Evolutionary conservation across 1,140 invertebrate species (phyloP), one percentile per base, ranked within the genome.

Genomic region (Atta colombica): DNA sequence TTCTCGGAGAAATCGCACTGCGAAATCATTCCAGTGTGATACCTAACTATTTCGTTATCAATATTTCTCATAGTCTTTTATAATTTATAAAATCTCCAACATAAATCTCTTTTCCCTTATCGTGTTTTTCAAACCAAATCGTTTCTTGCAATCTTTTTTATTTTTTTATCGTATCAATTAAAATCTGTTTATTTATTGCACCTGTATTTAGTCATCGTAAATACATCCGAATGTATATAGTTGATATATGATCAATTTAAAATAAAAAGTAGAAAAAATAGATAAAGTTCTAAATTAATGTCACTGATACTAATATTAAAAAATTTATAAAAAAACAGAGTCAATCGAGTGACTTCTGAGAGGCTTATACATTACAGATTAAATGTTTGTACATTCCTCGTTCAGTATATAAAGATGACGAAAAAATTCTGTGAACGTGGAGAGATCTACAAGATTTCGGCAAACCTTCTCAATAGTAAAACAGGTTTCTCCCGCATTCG

Each of bases 401-500:
- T 58, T 16, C 7, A n/a, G 8, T 51, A 16, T 31, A n/a, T 8
- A 12, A 31, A 5, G 21, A 39, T 28, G 25, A 12, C 77, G 28
- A 45, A 21, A 53, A 31, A 80, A 69, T 69, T 71, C 28, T 39
- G n/a, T 55, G 25, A 61, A 58, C 69, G 16, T 61, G 21, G 77
- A 55, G 49, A 25, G 65, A 39, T 39, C 12, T 55, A 53, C 1
- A 84, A 74, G 68, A 74, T 75, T 84, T 75, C 80, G 69, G 69
- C 80, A 49, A 49, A 53, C 35, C 25, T 69, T 31, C 80, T 49
- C 69, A 75, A 61, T 21, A 75, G 69, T 84, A 75, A 63, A 84
- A 51, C 69, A 84, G 69, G 39, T 84, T 35, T 55, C 78, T 55
- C 78, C 25, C 21, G 69, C 66, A 55, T 82, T 39, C 31, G 35